Percentiles rank a stretch among this genome's conserved stretches.
These are phyloP conservation scores for Cavia porcellus DNA, from an alignment of 2,113 vertebrate species.

Conservation along the genomic window DNA sequence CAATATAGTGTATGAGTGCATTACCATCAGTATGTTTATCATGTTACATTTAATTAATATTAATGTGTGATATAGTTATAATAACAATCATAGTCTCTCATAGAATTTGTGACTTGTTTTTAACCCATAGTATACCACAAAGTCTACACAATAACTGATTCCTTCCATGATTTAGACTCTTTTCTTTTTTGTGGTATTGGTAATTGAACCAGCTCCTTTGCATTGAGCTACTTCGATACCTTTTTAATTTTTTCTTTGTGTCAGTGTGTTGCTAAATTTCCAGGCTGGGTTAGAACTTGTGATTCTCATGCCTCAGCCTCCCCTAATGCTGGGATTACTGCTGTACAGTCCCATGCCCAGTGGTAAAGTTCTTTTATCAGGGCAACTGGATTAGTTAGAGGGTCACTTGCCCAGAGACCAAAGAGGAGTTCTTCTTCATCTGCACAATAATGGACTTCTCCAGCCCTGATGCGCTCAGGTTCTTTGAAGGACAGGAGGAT, in stretches of 20 bases:
- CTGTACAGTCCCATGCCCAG: neutral
- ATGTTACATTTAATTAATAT: neutral
- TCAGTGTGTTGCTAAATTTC: neutral
- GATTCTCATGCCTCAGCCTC: neutral
- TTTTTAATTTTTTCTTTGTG: neutral
- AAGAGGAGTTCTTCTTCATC: neutral
- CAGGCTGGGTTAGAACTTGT: neutral
- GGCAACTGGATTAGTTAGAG: neutral
- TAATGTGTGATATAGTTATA: neutral
- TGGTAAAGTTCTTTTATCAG: neutral
- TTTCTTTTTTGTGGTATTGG: neutral
- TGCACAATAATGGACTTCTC: neutral
- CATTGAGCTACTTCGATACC: neutral
- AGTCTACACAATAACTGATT: neutral
- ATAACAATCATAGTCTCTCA: neutral
- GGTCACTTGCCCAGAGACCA: neutral
- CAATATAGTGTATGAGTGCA: neutral
- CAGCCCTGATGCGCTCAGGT: neutral
- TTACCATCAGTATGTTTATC: neutral
- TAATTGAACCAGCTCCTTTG: neutral
- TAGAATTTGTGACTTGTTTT: neutral
- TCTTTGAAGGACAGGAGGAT: neutral
- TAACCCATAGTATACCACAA: neutral
- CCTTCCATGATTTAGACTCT: neutral
- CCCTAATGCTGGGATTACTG: neutral